phyloP scores from a whole-genome alignment of 2,797 vertebrate genomes.

The Pipistrellus pygmaeus region DNA sequence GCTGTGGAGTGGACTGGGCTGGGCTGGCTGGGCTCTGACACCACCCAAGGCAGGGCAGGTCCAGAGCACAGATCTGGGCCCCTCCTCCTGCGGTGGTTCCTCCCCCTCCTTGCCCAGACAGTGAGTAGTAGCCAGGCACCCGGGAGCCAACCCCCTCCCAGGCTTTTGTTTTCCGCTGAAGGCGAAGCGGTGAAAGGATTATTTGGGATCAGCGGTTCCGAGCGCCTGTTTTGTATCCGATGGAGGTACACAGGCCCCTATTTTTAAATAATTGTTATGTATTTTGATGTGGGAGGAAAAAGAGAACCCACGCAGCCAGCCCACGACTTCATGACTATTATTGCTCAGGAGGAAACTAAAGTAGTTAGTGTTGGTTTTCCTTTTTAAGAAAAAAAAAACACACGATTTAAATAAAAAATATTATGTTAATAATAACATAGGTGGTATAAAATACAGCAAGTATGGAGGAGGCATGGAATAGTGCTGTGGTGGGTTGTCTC shows the following conservation, averaged over 20 bases:
- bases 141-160: conserved; percentile 48
- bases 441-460: conserved; percentile 13
- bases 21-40: neutral
- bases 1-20: neutral
- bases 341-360: conserved; percentile 54
- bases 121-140: conserved; percentile 36
- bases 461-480: neutral
- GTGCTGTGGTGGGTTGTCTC: neutral
- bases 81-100: neutral
- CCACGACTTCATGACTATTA: conserved; percentile 53
- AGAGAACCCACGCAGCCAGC: neutral
- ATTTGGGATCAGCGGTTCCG: conserved; percentile 73
- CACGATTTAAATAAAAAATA: conserved; percentile 60
- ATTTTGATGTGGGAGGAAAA: conserved; percentile 71
- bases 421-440: conserved; percentile 41
- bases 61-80: neutral
- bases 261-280: conserved; percentile 73
- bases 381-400: neutral
- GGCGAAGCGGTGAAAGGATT: conserved; percentile 71
- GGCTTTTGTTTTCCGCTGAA: conserved; percentile 72
- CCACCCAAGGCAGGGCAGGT: neutral
- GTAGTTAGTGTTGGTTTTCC: neutral
- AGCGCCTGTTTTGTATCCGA: conserved; percentile 47
- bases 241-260: conserved; percentile 65
- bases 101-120: neutral